Evolutionary conservation across 1,140 invertebrate species (phyloP).

Genomic region (Pomacea maculata): DNA sequence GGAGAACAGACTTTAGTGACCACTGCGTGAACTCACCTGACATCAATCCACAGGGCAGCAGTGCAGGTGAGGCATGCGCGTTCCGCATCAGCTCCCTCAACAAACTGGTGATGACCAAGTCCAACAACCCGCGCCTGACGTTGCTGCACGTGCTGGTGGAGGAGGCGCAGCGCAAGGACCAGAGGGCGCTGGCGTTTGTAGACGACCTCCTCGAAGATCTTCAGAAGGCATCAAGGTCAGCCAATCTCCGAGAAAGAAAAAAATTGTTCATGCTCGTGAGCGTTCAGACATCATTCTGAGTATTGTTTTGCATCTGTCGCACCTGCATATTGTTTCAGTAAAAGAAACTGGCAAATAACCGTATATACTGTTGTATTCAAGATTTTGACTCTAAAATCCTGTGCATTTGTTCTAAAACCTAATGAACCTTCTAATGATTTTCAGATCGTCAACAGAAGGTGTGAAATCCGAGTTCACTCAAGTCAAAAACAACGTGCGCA

Average conservation of each 20-base stretch:
- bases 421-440: conserved; percentile 24
- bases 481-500: conserved; percentile 81
- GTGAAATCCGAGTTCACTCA: conserved; percentile 87
- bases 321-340: too few relatives aligned
- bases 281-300: too few relatives aligned
- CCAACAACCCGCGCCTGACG: conserved; percentile 95
- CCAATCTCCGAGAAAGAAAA: not conserved
- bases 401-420: not conserved
- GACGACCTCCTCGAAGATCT: conserved; percentile 55
- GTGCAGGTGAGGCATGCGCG: conserved; percentile 93
- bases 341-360: too few relatives aligned
- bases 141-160: conserved; percentile 91
- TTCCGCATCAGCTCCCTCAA: conserved; percentile 93
- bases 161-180: conserved; percentile 49
- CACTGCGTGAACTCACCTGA: too few relatives aligned
- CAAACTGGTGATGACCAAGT: conserved; percentile 92
- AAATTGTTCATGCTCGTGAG: too few relatives aligned
- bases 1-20: too few relatives aligned
- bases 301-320: too few relatives aligned
- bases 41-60: conserved; percentile 79
- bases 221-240: conserved; percentile 56
- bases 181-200: conserved; percentile 53
- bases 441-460: conserved; percentile 89
- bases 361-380: not conserved
- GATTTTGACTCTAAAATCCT: too few relatives aligned